phyloP scores from a whole-genome alignment of 1,140 invertebrate species.

The Heterodera carotae region DNA sequence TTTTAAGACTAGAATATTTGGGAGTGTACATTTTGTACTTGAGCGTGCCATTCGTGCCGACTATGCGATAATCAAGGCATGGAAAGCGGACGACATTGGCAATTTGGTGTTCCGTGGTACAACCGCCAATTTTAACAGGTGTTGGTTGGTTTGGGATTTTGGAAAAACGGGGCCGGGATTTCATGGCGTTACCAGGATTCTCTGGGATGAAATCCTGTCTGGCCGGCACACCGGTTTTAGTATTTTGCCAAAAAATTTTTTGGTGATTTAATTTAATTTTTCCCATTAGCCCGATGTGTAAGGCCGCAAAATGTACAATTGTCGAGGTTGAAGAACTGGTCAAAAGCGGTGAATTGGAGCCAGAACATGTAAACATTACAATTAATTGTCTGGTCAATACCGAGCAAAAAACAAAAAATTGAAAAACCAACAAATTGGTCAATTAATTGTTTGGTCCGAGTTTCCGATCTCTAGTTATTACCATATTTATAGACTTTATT shows the following conservation, averaged over 20 bases:
- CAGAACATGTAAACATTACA: constrained; percentile 48
- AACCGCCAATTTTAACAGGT: constrained; percentile 60
- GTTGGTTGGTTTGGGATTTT: too few species aligned
- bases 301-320: constrained; percentile 54
- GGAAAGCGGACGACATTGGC: constrained; percentile 89
- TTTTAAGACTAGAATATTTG: constrained; percentile 74
- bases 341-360: constrained; percentile 55
- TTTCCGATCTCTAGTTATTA: too few species aligned
- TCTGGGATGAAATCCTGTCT: too few species aligned
- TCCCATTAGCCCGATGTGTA: constrained; percentile 56
- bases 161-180: too few species aligned
- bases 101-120: constrained; percentile 80
- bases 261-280: not conserved
- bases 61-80: constrained; percentile 92
- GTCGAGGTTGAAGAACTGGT: constrained; percentile 65
- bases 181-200: too few species aligned
- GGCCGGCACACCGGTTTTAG: too few species aligned
- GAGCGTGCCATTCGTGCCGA: constrained; percentile 94
- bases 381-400: too few species aligned
- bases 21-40: constrained; percentile 85
- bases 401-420: not conserved
- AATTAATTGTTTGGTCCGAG: too few species aligned
- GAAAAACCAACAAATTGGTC: too few species aligned
- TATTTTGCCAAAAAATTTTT: too few species aligned
- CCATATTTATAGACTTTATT: too few species aligned